Percentiles rank a stretch among this genome's conserved stretches.
Conservation (phyloP, 2,888 invertebrate genomes). For the Drosophila mulleri region DNA sequence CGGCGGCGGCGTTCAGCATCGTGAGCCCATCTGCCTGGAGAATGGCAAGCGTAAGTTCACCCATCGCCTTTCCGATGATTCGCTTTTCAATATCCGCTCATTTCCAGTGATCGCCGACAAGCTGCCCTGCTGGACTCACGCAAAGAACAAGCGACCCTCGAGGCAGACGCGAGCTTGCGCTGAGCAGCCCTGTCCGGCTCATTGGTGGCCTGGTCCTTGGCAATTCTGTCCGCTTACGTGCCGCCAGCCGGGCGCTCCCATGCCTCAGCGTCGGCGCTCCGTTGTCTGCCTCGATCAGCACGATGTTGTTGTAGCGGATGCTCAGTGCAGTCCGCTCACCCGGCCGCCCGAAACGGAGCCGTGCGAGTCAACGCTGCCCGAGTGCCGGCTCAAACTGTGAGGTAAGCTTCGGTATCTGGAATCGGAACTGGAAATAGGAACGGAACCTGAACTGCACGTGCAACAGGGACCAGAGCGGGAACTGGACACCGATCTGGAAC, state of each 20-base stretch:
- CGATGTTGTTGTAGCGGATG: conserved; percentile 91
- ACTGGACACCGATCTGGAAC: not conserved
- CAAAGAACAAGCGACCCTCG: conserved; percentile 86
- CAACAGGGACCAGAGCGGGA: not conserved
- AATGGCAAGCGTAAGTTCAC: conserved; percentile 85
- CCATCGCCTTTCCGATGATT: no score
- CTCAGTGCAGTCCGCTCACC: conserved; percentile 88
- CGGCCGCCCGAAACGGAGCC: conserved; percentile 89
- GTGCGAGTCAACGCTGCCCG: conserved; percentile 86
- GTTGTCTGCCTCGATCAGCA: conserved; percentile 92
- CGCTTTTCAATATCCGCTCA: not conserved
- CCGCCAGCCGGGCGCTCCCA: conserved; percentile 83
- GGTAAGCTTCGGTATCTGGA: not conserved
- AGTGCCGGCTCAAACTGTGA: conserved; percentile 72
- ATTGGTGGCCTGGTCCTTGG: conserved; percentile 96
- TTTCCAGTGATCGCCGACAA: conserved; percentile 87
- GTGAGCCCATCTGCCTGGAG: conserved; percentile 86
- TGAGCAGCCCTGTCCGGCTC: conserved; percentile 88
- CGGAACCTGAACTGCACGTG: not conserved
- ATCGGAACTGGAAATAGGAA: not conserved
- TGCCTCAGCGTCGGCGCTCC: conserved; percentile 87
- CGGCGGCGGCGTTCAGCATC: conserved; percentile 90
- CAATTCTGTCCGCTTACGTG: conserved; percentile 92
- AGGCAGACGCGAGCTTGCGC: conserved; percentile 89
- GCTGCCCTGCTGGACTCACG: conserved; percentile 87